Conservation (phyloP, 2,797 vertebrate species). For the Pygocentrus nattereri region DNA sequence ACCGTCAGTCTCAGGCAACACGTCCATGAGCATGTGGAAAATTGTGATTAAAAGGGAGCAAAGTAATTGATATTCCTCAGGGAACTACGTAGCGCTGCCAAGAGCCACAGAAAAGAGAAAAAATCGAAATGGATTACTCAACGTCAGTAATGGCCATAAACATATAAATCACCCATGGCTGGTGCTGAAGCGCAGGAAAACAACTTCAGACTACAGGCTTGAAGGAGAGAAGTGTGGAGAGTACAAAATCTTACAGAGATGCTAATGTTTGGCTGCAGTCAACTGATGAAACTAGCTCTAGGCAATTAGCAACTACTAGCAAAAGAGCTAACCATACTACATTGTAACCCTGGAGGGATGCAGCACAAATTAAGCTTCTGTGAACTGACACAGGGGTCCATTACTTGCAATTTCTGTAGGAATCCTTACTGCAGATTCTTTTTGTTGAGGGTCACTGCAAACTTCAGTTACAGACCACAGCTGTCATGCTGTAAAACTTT, state of each 20-base stretch:
- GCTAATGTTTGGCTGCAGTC: conserved; percentile 7
- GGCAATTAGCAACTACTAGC: conserved; percentile 40
- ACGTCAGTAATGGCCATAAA: conserved; percentile 83
- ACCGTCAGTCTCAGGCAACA: conserved; percentile 33
- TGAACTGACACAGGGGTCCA: conserved; percentile 12
- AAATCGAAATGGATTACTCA: conserved; percentile 79
- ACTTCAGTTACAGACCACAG: background rate
- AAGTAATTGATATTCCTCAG: conserved; percentile 81
- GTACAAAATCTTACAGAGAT: conserved; percentile 44
- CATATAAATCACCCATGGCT: conserved; percentile 80
- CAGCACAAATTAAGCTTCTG: conserved; percentile 33
- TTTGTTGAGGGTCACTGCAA: background rate
- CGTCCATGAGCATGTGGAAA: conserved; percentile 51
- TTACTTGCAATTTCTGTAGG: conserved; percentile 15
- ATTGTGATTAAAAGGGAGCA: conserved; percentile 73
- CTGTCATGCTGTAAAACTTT: no score
- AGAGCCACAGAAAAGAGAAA: conserved; percentile 31
- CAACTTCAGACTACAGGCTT: conserved; percentile 65
- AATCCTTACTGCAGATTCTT: background rate
- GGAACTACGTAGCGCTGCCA: conserved; percentile 47
- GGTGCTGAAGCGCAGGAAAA: conserved; percentile 70
- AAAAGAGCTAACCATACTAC: conserved; percentile 5
- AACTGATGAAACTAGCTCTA: conserved; percentile 10
- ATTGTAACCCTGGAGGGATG: conserved; percentile 7
- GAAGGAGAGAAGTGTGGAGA: conserved; percentile 47